phyloP scores from a whole-genome alignment of 1,140 invertebrate genomes.

The Archivesica marissinica region DNA sequence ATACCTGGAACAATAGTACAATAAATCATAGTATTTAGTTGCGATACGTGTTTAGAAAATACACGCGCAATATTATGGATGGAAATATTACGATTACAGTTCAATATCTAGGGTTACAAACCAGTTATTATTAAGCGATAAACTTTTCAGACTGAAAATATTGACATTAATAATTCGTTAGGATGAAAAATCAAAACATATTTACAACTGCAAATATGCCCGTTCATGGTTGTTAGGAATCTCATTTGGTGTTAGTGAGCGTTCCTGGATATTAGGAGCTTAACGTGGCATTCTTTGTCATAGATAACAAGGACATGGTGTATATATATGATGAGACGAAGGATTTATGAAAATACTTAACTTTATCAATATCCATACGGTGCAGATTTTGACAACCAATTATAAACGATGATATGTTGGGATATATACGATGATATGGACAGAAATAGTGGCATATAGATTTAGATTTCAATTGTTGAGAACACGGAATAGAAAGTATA shows the following conservation, averaged over 20 bases:
- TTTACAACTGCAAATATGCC: background rate
- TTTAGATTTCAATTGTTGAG: too few relatives aligned
- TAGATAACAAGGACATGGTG: conserved; percentile 12
- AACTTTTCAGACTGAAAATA: background rate
- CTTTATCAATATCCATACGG: conserved; percentile 32
- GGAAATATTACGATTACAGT: background rate
- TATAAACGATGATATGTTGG: conserved; percentile 5
- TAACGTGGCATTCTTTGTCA: background rate
- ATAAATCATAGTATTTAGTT: too few relatives aligned
- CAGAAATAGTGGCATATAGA: background rate
- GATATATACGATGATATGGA: background rate
- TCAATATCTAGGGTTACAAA: background rate
- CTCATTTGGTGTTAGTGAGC: too few relatives aligned
- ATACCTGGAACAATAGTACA: too few relatives aligned
- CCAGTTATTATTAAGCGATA: background rate
- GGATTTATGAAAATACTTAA: conserved; percentile 24
- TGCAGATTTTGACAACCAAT: conserved; percentile 15
- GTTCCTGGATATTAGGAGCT: background rate
- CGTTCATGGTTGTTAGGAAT: background rate
- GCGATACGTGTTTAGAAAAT: too few relatives aligned
- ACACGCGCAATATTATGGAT: too few relatives aligned
- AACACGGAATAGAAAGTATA: too few relatives aligned
- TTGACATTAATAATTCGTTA: background rate
- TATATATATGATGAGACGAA: conserved; percentile 14
- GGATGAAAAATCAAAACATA: background rate